Evolutionary conservation across 1,140 invertebrate species (phyloP), one percentile per base, ranked within the genome.

Genomic region (Philaenus spumarius): DNA sequence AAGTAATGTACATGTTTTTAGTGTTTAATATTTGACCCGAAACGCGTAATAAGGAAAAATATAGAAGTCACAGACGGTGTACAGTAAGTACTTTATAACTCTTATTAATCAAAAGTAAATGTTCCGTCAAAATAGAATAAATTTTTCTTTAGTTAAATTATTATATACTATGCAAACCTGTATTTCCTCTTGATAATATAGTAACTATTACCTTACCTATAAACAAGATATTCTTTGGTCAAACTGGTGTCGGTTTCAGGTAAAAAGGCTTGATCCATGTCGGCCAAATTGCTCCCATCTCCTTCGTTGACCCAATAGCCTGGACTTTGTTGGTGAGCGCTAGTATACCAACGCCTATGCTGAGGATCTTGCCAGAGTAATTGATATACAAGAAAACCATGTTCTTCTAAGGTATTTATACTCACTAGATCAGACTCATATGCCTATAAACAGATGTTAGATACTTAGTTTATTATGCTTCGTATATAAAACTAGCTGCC

Each of bases 341-440:
- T 87, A 22, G 88, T 85, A 63, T 91, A 94, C 89, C 92, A 96
- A n/a, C 81, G 79, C 47, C 86, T 77, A 70, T 90, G 88, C 60
- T 92, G 86, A 20, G 90, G 90, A 76, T 95, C 91, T 63, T 88
- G 79, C 66, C 80, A 75, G 63, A 86, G 80, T 5, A 97, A 73
- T 65, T 90, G 82, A 59, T 87, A 79, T 1, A 91, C 77, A 12
- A 95, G 74, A 69, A 93, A 95, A 0, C 85, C 80, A 78, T 95
- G 92, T 69, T 97, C 91, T 55, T 95, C 92, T 2, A 86, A 72
- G 48, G 77, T 84, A 68, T 88, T 89, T 7, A 95, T 79, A 60
- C 86, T 84, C 0, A 89, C 75, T 34, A 97, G 70, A 68, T 95
- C 89, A 15, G 89, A 82, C 65, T 87, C 86, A 70, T 85, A 90